phyloP scores from a whole-genome alignment of 1,140 invertebrate species.

The Muscidifurax raptorellus region DNA sequence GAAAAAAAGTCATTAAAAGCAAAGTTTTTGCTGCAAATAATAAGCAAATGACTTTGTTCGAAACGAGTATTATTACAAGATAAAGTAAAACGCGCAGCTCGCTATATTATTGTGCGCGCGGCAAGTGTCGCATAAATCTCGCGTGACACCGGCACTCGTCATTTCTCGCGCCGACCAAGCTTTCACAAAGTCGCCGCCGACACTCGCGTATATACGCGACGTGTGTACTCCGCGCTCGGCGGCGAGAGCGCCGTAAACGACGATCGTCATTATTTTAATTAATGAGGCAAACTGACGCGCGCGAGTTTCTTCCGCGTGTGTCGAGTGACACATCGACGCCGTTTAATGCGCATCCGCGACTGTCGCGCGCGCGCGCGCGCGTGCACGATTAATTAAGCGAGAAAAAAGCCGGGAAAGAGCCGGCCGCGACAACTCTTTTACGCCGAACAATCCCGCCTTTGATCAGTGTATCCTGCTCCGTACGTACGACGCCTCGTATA shows the following conservation, averaged over 20 bases:
- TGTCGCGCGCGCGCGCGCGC: neutral
- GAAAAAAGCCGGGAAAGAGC: conserved; percentile 28
- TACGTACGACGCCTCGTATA: neutral
- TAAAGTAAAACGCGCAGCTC: conserved; percentile 27
- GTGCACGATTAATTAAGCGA: conserved; percentile 46
- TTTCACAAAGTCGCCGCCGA: conserved; percentile 23
- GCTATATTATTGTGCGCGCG: neutral
- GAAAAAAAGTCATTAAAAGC: neutral
- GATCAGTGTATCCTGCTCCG: neutral
- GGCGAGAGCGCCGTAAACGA: neutral
- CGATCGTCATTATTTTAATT: conserved; percentile 52
- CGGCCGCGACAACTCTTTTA: conserved; percentile 33
- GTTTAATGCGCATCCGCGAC: conserved; percentile 11
- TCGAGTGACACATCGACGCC: conserved; percentile 30
- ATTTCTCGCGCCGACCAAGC: conserved; percentile 23
- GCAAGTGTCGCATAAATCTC: conserved; percentile 45
- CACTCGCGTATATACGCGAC: neutral
- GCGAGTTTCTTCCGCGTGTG: conserved; percentile 16
- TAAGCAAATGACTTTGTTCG: conserved; percentile 49
- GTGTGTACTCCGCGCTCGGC: neutral
- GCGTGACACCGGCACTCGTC: conserved; percentile 40
- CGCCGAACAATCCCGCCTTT: neutral
- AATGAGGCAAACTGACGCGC: conserved; percentile 30
- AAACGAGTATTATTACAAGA: conserved; percentile 51
- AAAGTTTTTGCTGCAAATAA: conserved; percentile 3